These are phyloP conservation scores for Cepphus grylle DNA, from an alignment of 2,113 vertebrate species.

Conservation along the genomic window DNA sequence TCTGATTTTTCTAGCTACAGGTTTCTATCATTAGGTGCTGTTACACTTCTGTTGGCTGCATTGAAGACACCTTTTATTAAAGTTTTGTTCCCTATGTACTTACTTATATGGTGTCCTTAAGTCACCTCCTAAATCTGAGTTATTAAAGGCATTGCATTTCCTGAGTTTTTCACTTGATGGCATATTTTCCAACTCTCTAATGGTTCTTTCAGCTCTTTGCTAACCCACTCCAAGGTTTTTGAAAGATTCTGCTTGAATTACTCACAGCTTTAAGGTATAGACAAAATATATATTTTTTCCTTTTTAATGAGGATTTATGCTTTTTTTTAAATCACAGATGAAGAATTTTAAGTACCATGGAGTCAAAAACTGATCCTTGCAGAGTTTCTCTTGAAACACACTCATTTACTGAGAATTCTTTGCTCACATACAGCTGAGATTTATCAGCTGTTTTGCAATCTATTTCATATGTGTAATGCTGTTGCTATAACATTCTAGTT, in stretches of 20 bases:
- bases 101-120: neutral
- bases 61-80: neutral
- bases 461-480: neutral
- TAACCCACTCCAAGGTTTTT: neutral
- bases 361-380: neutral
- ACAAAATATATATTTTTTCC: neutral
- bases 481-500: neutral
- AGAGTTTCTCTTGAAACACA: neutral
- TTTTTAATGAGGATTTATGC: neutral
- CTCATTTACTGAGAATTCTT: neutral
- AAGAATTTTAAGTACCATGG: neutral
- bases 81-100: neutral
- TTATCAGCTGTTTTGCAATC: neutral
- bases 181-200: neutral
- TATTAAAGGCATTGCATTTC: neutral
- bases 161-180: neutral
- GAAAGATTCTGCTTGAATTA: neutral
- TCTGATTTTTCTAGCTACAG: neutral
- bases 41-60: neutral
- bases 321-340: neutral
- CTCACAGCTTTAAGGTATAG: neutral
- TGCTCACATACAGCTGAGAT: neutral
- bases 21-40: neutral
- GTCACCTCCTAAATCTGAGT: constrained; percentile 15
- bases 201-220: constrained; percentile 12